Evolutionary conservation across 2,113 vertebrate genomes (phyloP).

Genomic region (Myrmecophaga tridactyla): DNA sequence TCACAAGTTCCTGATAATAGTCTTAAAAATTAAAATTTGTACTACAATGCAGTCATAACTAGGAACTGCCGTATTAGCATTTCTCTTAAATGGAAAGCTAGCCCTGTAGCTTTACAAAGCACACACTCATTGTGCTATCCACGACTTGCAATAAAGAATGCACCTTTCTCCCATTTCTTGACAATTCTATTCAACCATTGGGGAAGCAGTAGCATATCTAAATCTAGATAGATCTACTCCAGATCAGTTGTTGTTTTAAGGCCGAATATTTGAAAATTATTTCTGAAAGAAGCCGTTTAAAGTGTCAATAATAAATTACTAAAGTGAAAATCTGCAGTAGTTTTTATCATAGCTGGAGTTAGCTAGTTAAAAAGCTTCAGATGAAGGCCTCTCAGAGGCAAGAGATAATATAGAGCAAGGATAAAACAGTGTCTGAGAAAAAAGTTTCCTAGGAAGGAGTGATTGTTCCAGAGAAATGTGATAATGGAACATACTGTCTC

Average conservation of each 20-base stretch:
- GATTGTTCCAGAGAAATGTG: background rate
- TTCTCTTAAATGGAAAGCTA: background rate
- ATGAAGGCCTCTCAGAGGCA: background rate
- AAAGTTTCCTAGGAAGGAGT: background rate
- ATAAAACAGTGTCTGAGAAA: constrained; percentile 2
- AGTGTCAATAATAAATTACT: background rate
- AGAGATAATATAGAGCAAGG: background rate
- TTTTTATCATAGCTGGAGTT: background rate
- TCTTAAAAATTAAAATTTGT: background rate
- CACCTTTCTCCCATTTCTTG: background rate
- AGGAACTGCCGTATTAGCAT: background rate
- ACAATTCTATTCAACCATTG: background rate
- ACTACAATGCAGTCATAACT: background rate
- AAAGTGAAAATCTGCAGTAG: background rate
- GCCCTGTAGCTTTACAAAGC: background rate
- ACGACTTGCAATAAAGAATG: background rate
- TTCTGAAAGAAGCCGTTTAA: background rate
- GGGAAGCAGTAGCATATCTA: background rate
- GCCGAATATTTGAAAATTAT: constrained; percentile 38
- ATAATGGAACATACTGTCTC: background rate
- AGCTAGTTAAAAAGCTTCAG: background rate
- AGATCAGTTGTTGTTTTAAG: constrained; percentile 20
- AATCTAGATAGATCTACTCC: background rate
- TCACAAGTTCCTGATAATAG: background rate
- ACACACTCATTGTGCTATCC: background rate